Percentiles rank a stretch among this genome's conserved stretches.
These are phyloP conservation scores for Agrilus planipennis DNA, from an alignment of 1,140 invertebrate species.

Conservation along the genomic window DNA sequence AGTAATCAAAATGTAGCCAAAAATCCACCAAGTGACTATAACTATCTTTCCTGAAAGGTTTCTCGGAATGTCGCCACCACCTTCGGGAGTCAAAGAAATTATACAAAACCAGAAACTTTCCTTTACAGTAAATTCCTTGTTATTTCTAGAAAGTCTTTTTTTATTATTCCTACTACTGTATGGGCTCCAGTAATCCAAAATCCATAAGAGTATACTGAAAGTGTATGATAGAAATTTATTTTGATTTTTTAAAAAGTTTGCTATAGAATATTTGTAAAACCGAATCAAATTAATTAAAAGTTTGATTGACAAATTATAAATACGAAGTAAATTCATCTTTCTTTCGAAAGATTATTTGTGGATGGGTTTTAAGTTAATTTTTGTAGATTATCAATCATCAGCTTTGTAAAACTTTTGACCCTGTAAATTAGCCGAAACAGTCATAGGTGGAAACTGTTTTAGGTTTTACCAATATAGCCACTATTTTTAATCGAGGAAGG, in stretches of 20 bases:
- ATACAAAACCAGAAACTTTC: slow-evolving; percentile 64
- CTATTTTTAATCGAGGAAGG: too few relatives aligned
- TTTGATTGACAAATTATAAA: too few relatives aligned
- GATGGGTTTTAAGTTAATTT: background rate
- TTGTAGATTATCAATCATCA: slow-evolving; percentile 38
- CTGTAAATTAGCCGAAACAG: slow-evolving; percentile 48
- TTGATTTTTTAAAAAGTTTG: background rate
- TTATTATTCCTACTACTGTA: slow-evolving; percentile 49
- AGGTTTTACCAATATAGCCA: slow-evolving; percentile 46
- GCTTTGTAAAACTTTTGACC: slow-evolving; percentile 51
- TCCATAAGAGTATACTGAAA: slow-evolving; percentile 47
- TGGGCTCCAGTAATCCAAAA: slow-evolving; percentile 52
- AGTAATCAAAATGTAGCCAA: slow-evolving; percentile 59
- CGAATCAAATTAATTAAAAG: too few relatives aligned
- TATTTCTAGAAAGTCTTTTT: slow-evolving; percentile 46
- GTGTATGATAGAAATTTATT: too few relatives aligned
- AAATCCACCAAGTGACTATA: slow-evolving; percentile 60
- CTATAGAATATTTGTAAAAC: too few relatives aligned
- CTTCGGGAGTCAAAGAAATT: slow-evolving; percentile 56
- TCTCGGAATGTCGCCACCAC: slow-evolving; percentile 59
- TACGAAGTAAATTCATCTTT: background rate
- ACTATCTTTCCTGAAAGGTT: slow-evolving; percentile 51
- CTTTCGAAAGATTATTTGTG: background rate
- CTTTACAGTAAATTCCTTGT: slow-evolving; percentile 50
- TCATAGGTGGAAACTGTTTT: slow-evolving; percentile 45